Evolutionary conservation across 2,888 invertebrate species (phyloP), one percentile per base, ranked within the genome.

Genomic region (Dryobotodes eremita): DNA sequence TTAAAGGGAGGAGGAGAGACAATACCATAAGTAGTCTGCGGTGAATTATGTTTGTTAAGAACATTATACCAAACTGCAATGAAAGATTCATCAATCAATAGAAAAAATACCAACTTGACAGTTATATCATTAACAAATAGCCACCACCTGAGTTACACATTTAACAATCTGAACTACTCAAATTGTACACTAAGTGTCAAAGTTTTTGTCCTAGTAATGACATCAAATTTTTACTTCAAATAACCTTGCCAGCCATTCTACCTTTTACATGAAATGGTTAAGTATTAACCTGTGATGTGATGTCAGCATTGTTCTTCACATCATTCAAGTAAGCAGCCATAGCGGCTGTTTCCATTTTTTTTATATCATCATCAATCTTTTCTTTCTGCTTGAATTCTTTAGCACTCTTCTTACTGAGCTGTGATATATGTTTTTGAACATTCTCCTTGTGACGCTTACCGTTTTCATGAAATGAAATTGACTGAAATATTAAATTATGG

Each of bases 391-490:
- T 98, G 82, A 98, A 98, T 74, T 98, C 98, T 90, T 98, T 98
- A 8, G 98, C 97, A 92, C 98, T 99, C 91, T 98, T 98, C 91
- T 98, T 98, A 82, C 98, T 98, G 83, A 99, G 98, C 87, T 98
- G 98, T 85, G 98, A 98, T 85, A 99, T 97, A 83, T 98, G 98
- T 92, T 98, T 98, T 79, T 98, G 98, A 50, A 99, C 99, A 98
- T 98, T 99, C 93, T 98, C 98, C 93, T 99, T 98, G 95, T 99
- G 99, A 53, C 98, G 97, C 92, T 98, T 98, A 11, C 99, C 99
- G 96, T 98, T 98, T 95, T 99, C 99, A 94, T 99, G 99, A 92
- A 99, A 99, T 85, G 99, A 98, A 91, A 99, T 97, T 92, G 99
- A 99, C 99, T 99, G 94, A 62, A 97, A 97, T 36, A 2, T 42